Percentiles rank a stretch among this genome's conserved stretches.
phyloP scores from a whole-genome alignment of 2,113 vertebrate genomes.

The Pteropus alecto region DNA sequence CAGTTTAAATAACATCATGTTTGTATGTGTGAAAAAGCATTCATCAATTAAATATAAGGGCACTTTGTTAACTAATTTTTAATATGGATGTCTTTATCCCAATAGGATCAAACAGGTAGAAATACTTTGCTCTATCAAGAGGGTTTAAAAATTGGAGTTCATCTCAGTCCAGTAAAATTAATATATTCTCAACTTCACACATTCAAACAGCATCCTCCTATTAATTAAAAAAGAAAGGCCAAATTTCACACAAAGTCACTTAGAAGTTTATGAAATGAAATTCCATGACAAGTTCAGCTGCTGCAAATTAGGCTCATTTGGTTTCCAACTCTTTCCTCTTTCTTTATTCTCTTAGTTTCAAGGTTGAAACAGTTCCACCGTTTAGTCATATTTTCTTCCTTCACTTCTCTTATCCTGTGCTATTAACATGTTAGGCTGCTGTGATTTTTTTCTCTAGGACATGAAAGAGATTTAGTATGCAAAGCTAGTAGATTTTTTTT shows the following conservation, averaged over 20 bases:
- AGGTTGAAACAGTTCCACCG: accelerated
- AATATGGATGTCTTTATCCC: not conserved
- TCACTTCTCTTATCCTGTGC: not conserved
- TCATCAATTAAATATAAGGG: conserved; percentile 47
- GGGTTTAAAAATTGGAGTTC: not conserved
- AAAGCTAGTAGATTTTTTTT: not conserved
- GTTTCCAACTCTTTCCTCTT: not conserved
- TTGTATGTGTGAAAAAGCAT: conserved; percentile 18
- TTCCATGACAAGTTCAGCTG: not conserved
- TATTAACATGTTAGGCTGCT: not conserved
- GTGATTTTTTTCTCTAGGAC: not conserved
- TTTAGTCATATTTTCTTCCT: not conserved
- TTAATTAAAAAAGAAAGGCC: not conserved
- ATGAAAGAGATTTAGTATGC: not conserved
- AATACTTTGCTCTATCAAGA: not conserved
- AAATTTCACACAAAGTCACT: not conserved
- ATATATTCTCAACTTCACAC: not conserved
- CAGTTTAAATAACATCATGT: conserved; percentile 55
- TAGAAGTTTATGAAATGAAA: not conserved
- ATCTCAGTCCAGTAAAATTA: conserved; percentile 1
- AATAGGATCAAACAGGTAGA: not conserved
- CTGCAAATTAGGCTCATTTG: not conserved
- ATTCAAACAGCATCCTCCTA: not conserved
- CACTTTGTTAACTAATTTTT: not conserved
- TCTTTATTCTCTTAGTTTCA: not conserved